A percentile compares a stretch with the other conserved stretches of the same genome.
phyloP scores from a whole-genome alignment of 1,140 invertebrate species.

The Aporrectodea caliginosa region DNA sequence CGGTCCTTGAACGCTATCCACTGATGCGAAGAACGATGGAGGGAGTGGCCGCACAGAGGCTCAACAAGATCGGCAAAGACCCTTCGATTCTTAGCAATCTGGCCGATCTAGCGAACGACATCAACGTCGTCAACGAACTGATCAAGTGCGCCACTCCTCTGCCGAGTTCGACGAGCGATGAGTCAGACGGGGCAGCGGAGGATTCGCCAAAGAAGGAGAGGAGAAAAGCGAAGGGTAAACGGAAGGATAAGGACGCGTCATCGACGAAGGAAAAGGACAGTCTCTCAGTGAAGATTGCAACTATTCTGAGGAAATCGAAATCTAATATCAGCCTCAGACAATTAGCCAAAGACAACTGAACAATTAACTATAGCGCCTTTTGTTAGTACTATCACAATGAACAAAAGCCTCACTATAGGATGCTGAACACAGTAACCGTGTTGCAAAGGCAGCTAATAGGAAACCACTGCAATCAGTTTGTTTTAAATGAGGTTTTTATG shows the following conservation, averaged over 20 bases:
- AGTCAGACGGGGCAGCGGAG: constrained; percentile 1
- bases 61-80: constrained; percentile 96
- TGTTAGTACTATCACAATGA: too few relatives aligned
- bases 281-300: constrained; percentile 12
- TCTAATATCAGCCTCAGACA: constrained; percentile 24
- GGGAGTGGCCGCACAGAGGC: constrained; percentile 92
- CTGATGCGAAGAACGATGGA: constrained; percentile 99
- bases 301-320: constrained; percentile 22
- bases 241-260: neutral
- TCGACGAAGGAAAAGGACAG: neutral
- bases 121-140: constrained; percentile 52
- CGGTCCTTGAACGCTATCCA: constrained; percentile 94
- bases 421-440: too few relatives aligned
- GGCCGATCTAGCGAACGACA: constrained; percentile 29
- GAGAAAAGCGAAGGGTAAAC: neutral
- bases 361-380: neutral
- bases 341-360: constrained; percentile 9
- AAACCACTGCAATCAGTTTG: too few relatives aligned
- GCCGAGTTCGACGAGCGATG: constrained; percentile 16
- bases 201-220: constrained; percentile 8
- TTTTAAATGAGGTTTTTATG: too few relatives aligned
- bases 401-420: too few relatives aligned
- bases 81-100: constrained; percentile 73
- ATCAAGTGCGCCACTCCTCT: constrained; percentile 21
- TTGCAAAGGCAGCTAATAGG: too few relatives aligned